These are phyloP conservation scores for Bombus balteatus DNA, from an alignment of 1,140 invertebrate species.

Conservation along the genomic window DNA sequence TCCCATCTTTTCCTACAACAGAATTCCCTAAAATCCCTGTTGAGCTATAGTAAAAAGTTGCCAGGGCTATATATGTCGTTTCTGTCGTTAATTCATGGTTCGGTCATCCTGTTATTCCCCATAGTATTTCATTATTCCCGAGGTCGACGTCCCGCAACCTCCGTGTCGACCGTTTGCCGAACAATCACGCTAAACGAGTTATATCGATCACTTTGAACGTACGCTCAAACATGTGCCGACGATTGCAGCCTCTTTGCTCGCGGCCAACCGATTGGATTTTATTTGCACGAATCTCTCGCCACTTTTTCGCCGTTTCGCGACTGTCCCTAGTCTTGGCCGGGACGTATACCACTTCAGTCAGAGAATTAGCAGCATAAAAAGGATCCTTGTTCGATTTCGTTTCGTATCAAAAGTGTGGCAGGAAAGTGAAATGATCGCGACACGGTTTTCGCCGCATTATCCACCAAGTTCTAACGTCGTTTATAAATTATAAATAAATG, in stretches of 20 bases:
- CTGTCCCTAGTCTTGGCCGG: background rate
- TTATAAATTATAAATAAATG: too few relatives aligned
- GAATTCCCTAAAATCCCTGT: background rate
- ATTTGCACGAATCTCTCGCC: constrained; percentile 51
- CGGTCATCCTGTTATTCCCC: too few relatives aligned
- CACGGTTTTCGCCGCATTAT: too few relatives aligned
- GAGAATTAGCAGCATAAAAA: constrained; percentile 3
- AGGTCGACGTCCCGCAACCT: constrained; percentile 13
- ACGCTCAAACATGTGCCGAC: constrained; percentile 41
- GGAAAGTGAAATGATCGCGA: too few relatives aligned
- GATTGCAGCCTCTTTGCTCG: constrained; percentile 6
- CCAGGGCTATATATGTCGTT: background rate
- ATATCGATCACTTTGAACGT: constrained; percentile 58
- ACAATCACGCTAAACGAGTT: constrained; percentile 62
- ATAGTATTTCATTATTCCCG: constrained; percentile 36
- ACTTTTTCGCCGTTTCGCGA: background rate
- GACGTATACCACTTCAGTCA: background rate
- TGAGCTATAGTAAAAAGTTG: background rate
- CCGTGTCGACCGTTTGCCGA: constrained; percentile 51
- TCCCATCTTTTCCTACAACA: too few relatives aligned
- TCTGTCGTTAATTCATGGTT: background rate
- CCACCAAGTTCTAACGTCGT: too few relatives aligned
- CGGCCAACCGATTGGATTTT: constrained; percentile 56
- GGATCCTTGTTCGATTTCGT: background rate
- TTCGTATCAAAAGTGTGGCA: background rate